Conservation (phyloP, 1,140 invertebrate species). For the Drosophila santomea region DNA sequence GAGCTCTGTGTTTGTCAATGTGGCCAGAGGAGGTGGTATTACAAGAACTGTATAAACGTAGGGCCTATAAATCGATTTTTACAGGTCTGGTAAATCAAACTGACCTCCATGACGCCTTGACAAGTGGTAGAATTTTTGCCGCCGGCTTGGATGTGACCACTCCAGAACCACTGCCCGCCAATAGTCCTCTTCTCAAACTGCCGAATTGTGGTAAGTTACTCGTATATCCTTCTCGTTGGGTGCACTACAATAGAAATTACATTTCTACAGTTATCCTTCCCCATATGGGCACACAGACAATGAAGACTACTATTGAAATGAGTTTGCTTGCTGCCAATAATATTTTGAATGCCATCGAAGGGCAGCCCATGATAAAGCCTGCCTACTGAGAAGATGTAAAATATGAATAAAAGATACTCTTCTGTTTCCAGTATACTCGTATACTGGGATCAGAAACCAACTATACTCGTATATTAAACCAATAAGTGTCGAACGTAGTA, state of each 20-base stretch:
- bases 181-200: constrained; percentile 91
- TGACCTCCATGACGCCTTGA: constrained; percentile 90
- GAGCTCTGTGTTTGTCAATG: constrained; percentile 92
- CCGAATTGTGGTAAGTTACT: constrained; percentile 90
- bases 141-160: constrained; percentile 96
- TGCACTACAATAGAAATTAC: background rate
- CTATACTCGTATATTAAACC: background rate
- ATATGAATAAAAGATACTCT: too few species aligned
- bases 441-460: background rate
- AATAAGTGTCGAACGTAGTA: background rate
- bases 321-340: constrained; percentile 91
- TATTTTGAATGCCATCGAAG: constrained; percentile 90
- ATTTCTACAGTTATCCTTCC: constrained; percentile 89
- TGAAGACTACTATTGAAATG: constrained; percentile 92
- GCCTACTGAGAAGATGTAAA: constrained; percentile 61
- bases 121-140: constrained; percentile 89
- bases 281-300: constrained; percentile 94
- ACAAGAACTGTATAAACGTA: background rate
- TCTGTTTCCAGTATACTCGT: too few species aligned
- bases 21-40: constrained; percentile 88
- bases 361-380: constrained; percentile 88
- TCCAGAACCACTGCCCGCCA: constrained; percentile 93
- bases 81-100: constrained; percentile 90
- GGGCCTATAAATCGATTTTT: background rate
- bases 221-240: too few species aligned